Percentiles rank a stretch among this genome's conserved stretches.
Conservation (phyloP, 1,140 invertebrate species). For the Pogonognathellus flavescens region DNA sequence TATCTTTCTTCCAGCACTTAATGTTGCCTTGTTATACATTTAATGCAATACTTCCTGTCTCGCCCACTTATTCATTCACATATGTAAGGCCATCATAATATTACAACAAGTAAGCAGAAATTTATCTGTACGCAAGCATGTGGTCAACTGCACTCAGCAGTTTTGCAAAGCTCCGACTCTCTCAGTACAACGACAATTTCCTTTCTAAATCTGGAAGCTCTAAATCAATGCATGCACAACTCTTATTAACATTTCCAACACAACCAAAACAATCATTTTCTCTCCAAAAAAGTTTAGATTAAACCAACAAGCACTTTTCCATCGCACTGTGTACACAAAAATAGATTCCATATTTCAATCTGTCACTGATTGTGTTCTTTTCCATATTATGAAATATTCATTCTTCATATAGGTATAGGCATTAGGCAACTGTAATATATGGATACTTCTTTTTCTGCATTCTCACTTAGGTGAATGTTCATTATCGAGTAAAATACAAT, state of each 20-base stretch:
- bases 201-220: too few species aligned
- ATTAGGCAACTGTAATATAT: too few species aligned
- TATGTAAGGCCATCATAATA: conserved; percentile 6
- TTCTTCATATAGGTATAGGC: too few species aligned
- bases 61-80: conserved; percentile 25
- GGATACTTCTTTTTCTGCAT: too few species aligned
- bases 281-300: too few species aligned
- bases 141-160: conserved; percentile 37
- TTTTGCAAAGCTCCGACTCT: too few species aligned
- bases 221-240: neutral
- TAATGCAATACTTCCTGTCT: conserved; percentile 46
- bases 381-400: too few species aligned
- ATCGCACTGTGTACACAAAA: neutral
- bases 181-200: too few species aligned
- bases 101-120: conserved; percentile 33
- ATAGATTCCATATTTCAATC: too few species aligned
- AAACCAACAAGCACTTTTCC: neutral
- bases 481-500: too few species aligned
- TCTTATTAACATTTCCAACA: conserved; percentile 20
- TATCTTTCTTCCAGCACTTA: conserved; percentile 36
- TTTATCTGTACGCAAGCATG: conserved; percentile 7
- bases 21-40: conserved; percentile 23
- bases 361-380: too few species aligned
- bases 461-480: too few species aligned
- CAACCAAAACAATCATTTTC: neutral